Base-by-base conservation (phyloP, 1,140 invertebrate genomes). In the Dinothrombium tinctorium region DNA sequence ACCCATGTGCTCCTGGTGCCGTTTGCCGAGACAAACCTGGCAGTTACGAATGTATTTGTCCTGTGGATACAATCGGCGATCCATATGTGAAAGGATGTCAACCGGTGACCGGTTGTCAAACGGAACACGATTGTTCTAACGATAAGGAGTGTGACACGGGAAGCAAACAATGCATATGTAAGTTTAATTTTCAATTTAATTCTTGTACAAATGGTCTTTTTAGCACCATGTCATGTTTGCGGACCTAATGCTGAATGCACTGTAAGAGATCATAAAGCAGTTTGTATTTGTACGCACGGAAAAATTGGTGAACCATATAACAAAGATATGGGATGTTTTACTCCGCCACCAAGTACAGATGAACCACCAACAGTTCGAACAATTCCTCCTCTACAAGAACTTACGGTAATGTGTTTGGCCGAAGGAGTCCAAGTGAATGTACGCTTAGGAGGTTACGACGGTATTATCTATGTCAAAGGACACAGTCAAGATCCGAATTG, bases 401-500 rank as follows among this genome's bases (percentile, higher is more conserved):
- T 86, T 69, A 67, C 70, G 24, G 82, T 89, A 22, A 77, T 72
- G 51, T 90, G 84, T 59, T 56, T 86, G 25, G 81, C 82, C 12
- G 82, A 90, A 58, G 83, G 83, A 22, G 77, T 90, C 0, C 75
- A 81, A 53, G 80, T 89, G 1, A 71, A 76, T 51, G 74, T 87
- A 36, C 70, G 76, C 49, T 72, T 84, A 8, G 52, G 43, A 65
- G 76, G 74, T 33, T 89, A 87, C 54, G 81, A 86, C 49, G 84
- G 84, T 3, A 73, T 90, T 1, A 60, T 90, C 0, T 90, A 90
- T 50, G 84, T 90, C 0, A 89, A 89, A 62, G 81, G 83, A 8
- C 79, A 86, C 55, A 86, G 80, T 53, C 87, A 87, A 56, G 79
- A 89, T 50, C 77, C 82, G 54, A 66, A 81, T 33, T 90, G 84